phyloP scores from a whole-genome alignment of 2,888 invertebrate genomes.

The Synanthedon myopaeformis region DNA sequence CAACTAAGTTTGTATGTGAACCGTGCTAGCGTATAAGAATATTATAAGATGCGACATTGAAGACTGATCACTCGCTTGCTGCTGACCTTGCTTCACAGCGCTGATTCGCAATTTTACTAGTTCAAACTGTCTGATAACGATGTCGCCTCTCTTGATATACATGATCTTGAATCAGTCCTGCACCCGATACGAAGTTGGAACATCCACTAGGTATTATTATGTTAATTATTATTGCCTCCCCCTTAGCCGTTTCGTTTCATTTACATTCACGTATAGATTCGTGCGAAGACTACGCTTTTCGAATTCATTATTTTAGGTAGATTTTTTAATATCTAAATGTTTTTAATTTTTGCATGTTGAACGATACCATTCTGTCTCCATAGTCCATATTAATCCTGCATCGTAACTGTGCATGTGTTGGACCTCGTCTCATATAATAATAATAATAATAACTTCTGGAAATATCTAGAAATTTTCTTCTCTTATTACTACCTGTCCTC shows the following conservation, averaged over 20 bases:
- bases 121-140: slow-evolving; percentile 5
- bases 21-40: background rate
- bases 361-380: slow-evolving; percentile 17
- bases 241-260: slow-evolving; percentile 28
- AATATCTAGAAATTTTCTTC: too few species aligned
- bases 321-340: slow-evolving; percentile 14
- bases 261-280: slow-evolving; percentile 17
- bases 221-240: slow-evolving; percentile 38
- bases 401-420: slow-evolving; percentile 37
- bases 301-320: slow-evolving; percentile 16
- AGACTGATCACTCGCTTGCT: background rate
- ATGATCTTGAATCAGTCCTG: slow-evolving; percentile 16
- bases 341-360: slow-evolving; percentile 37
- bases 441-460: background rate
- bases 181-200: slow-evolving; percentile 19
- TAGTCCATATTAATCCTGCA: slow-evolving; percentile 38
- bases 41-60: slow-evolving; percentile 29
- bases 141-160: slow-evolving; percentile 29
- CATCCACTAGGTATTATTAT: slow-evolving; percentile 33
- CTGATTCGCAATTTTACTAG: slow-evolving; percentile 4
- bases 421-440: background rate
- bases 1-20: too few species aligned
- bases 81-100: slow-evolving; percentile 4
- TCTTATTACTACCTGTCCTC: too few species aligned
- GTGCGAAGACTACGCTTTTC: slow-evolving; percentile 15